phyloP scores from a whole-genome alignment of 2,888 invertebrate species.

The Fragum whitleyi region DNA sequence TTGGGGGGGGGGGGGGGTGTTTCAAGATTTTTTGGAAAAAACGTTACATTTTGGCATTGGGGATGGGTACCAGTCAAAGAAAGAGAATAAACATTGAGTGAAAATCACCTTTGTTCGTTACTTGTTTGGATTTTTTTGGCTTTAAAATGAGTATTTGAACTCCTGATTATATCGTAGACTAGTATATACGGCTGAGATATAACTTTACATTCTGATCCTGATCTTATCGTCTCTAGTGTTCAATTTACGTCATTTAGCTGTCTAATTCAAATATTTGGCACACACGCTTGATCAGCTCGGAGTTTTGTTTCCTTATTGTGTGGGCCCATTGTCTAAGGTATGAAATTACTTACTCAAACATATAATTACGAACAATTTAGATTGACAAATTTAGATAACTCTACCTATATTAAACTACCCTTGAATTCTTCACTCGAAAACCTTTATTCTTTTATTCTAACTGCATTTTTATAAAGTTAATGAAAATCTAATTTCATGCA shows the following conservation, averaged over 20 bases:
- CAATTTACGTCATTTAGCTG: constrained; percentile 18
- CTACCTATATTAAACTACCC: neutral
- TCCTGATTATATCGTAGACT: no score
- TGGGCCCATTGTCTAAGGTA: neutral
- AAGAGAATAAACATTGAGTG: no score
- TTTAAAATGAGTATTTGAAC: no score
- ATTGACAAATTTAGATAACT: constrained; percentile 1
- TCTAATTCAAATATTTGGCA: neutral
- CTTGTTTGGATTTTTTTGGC: no score
- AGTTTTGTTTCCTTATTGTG: neutral
- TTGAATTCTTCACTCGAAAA: neutral
- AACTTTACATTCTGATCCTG: neutral
- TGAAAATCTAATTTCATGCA: no score
- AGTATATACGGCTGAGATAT: no score
- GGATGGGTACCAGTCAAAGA: no score
- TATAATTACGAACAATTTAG: constrained; percentile 22
- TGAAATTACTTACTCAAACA: constrained; percentile 27
- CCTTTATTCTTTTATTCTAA: neutral
- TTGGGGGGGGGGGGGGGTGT: no score
- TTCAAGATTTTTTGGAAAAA: no score
- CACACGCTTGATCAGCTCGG: neutral
- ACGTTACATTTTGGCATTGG: no score
- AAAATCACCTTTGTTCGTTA: no score
- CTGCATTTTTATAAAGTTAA: no score
- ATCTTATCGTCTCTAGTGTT: constrained; percentile 1